Evolutionary conservation across 2,888 invertebrate species (phyloP).

Genomic region (Argyresthia albistria): DNA sequence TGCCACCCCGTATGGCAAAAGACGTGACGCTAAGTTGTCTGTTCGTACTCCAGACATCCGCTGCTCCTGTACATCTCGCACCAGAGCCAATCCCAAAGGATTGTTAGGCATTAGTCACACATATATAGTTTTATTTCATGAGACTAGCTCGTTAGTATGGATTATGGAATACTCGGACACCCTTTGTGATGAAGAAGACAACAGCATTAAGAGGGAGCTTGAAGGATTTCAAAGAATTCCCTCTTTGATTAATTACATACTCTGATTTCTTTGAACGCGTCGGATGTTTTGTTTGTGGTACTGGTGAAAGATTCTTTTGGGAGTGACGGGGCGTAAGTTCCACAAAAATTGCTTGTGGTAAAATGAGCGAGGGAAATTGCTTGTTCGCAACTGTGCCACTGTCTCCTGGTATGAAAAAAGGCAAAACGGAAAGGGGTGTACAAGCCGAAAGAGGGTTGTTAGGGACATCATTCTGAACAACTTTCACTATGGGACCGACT

Average conservation of each 20-base stretch:
- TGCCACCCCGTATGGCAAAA: too few relatives aligned
- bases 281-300: background rate
- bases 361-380: too few relatives aligned
- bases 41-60: background rate
- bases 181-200: constrained; percentile 6
- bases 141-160: constrained; percentile 34
- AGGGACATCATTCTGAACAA: too few relatives aligned
- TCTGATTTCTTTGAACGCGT: background rate
- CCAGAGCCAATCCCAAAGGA: constrained; percentile 12
- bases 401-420: too few relatives aligned
- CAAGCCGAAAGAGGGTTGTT: too few relatives aligned
- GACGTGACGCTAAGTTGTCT: too few relatives aligned
- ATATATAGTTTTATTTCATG: constrained; percentile 46
- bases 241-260: constrained; percentile 1
- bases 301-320: too few relatives aligned
- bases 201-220: constrained; percentile 1
- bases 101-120: constrained; percentile 40
- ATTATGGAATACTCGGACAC: constrained; percentile 24
- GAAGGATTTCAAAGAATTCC: constrained; percentile 1
- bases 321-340: too few relatives aligned
- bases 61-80: background rate
- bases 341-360: too few relatives aligned
- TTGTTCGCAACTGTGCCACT: too few relatives aligned
- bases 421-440: too few relatives aligned
- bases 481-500: too few relatives aligned